Conservation (phyloP, 1,140 invertebrate genomes). For the Oncopodura yosiiana region DNA sequence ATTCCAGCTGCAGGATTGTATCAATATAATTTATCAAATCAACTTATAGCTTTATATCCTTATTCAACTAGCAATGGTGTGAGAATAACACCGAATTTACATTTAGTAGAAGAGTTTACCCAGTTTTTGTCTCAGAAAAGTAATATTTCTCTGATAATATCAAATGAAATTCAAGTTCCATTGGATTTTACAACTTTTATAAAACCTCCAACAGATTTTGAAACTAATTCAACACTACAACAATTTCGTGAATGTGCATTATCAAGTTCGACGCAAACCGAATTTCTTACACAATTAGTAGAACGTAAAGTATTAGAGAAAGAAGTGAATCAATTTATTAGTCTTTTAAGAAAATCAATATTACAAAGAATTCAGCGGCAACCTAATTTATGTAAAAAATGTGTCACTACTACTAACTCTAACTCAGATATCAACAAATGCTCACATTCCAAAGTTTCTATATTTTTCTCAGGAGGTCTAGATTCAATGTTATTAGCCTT, state of each 20-base stretch:
- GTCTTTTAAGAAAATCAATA: conserved; percentile 45
- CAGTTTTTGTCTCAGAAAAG: too few species aligned
- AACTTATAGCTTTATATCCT: too few species aligned
- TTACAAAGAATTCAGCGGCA: conserved; percentile 52
- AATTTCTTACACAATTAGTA: background rate
- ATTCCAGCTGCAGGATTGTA: too few species aligned
- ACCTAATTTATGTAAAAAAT: conserved; percentile 54
- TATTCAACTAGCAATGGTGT: too few species aligned
- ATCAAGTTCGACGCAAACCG: conserved; percentile 10
- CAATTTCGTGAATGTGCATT: conserved; percentile 22
- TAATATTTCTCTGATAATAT: too few species aligned
- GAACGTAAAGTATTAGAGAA: conserved; percentile 1
- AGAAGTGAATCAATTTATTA: conserved; percentile 7
- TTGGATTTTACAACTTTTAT: too few species aligned
- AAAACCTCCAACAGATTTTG: too few species aligned
- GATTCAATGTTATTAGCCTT: conserved; percentile 83
- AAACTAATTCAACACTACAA: too few species aligned
- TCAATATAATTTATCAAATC: too few species aligned
- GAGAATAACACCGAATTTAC: too few species aligned
- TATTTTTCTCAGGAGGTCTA: conserved; percentile 91
- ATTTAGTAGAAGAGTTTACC: too few species aligned
- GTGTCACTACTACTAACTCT: conserved; percentile 40
- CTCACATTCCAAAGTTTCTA: conserved; percentile 63
- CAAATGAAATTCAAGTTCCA: too few species aligned
- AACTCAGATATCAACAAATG: conserved; percentile 35